These are phyloP conservation scores for Danio kyathit DNA, from an alignment of 2,797 vertebrate genomes.

Conservation along the genomic window DNA sequence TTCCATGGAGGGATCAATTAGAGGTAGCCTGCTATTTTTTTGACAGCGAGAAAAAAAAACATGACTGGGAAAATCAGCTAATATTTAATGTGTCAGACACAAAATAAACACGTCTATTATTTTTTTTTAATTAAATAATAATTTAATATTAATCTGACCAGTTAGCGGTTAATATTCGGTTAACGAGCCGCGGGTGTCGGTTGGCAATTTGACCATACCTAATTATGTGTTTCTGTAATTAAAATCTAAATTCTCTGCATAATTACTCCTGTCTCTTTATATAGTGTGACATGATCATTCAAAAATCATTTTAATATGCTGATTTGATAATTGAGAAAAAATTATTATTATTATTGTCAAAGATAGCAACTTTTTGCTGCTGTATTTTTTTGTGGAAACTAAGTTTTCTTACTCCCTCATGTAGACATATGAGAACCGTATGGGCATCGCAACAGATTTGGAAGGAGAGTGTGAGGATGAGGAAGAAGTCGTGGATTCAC, in stretches of 20 bases:
- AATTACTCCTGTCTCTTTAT: neutral
- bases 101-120: no score
- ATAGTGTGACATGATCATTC: neutral
- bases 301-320: neutral
- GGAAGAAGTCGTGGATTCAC: conserved; percentile 88
- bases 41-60: no score
- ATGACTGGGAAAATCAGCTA: no score
- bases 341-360: neutral
- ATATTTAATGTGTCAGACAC: no score
- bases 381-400: neutral
- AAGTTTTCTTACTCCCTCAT: neutral
- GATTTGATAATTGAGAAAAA: neutral
- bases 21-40: no score
- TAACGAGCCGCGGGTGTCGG: no score
- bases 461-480: conserved; percentile 81
- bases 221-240: neutral
- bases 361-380: neutral
- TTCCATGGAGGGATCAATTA: no score
- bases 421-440: conserved; percentile 82
- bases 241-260: neutral
- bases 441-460: conserved; percentile 79
- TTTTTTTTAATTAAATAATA: no score
- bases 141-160: no score
- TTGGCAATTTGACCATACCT: no score
- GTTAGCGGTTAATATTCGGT: no score